A percentile compares a stretch with the other conserved stretches of the same genome.
Conservation (phyloP, 2,113 vertebrate species). For the Herpailurus yagouaroundi region DNA sequence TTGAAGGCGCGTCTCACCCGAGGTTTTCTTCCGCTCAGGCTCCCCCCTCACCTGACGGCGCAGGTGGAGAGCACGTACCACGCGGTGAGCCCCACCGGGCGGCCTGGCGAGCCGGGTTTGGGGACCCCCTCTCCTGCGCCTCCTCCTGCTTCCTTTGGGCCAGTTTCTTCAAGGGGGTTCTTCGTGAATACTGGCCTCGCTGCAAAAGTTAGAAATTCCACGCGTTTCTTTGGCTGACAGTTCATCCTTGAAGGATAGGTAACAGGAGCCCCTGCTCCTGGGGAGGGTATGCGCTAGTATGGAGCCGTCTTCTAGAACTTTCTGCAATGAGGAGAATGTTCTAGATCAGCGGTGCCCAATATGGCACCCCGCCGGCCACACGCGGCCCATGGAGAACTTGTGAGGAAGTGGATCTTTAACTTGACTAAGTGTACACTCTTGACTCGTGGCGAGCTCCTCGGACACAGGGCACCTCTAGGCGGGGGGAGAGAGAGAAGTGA, state of each 20-base stretch:
- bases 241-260: neutral
- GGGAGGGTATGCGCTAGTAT: neutral
- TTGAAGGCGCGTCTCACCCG: neutral
- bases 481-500: neutral
- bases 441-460: neutral
- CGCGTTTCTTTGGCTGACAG: neutral
- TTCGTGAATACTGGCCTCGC: neutral
- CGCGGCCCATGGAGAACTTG: neutral
- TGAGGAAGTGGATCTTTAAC: neutral
- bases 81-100: constrained; percentile 16
- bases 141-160: neutral
- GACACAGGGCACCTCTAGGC: neutral
- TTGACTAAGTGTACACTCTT: neutral
- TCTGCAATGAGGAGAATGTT: neutral
- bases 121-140: neutral
- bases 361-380: neutral
- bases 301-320: neutral
- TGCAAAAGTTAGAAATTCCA: neutral
- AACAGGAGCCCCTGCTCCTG: neutral
- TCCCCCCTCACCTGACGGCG: neutral
- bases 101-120: neutral
- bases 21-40: neutral
- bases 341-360: neutral
- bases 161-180: neutral
- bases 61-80: neutral